Evolutionary conservation across 2,888 invertebrate species (phyloP).

Genomic region (Eurytoma californica): DNA sequence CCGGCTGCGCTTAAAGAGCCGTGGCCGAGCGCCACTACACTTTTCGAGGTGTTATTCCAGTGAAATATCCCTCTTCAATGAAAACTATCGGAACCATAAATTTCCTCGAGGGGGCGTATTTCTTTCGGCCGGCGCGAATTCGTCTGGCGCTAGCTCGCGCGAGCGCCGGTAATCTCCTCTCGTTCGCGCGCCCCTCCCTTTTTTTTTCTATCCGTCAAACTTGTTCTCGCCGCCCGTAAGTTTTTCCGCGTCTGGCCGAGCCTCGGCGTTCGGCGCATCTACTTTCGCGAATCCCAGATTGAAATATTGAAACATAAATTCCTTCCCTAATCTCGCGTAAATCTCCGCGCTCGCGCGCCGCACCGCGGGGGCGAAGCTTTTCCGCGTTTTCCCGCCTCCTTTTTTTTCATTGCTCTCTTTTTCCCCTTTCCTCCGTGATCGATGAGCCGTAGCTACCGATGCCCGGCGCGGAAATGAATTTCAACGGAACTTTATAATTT

Average conservation of each 20-base stretch:
- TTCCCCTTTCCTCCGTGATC: conserved; percentile 11
- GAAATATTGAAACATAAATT: conserved; percentile 55
- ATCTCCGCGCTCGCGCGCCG: conserved; percentile 24
- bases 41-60: conserved; percentile 55
- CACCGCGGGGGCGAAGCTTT: conserved; percentile 17
- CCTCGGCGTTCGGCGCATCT: conserved; percentile 31
- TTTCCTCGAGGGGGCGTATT: conserved; percentile 48
- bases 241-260: conserved; percentile 35
- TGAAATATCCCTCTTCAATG: conserved; percentile 58
- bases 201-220: conserved; percentile 36
- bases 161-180: conserved; percentile 43
- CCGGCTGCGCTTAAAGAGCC: conserved; percentile 57
- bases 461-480: conserved; percentile 35
- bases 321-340: conserved; percentile 52
- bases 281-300: conserved; percentile 47
- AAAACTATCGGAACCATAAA: conserved; percentile 60
- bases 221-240: conserved; percentile 5
- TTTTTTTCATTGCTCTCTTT: not conserved
- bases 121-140: conserved; percentile 48
- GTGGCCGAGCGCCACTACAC: conserved; percentile 19
- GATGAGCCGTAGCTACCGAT: conserved; percentile 1
- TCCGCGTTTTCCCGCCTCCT: conserved; percentile 19
- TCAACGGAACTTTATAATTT: conserved; percentile 25
- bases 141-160: not conserved
- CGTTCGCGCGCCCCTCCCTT: conserved; percentile 28